phyloP scores from a whole-genome alignment of 1,140 invertebrate genomes.

The Hypsibius dujardini region DNA sequence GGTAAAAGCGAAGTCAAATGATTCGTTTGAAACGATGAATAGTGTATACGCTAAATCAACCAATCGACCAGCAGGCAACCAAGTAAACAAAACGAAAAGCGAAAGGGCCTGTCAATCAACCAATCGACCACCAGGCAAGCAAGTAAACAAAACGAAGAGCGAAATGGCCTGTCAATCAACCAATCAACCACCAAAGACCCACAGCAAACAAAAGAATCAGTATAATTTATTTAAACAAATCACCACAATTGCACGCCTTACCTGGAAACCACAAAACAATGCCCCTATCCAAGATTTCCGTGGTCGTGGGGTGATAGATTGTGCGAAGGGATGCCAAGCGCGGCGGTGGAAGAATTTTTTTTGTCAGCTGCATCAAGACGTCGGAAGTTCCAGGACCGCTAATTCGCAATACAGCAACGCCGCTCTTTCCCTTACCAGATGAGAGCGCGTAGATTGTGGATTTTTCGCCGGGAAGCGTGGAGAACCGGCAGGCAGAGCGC shows the following conservation, averaged over 20 bases:
- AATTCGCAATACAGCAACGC: constrained; percentile 60
- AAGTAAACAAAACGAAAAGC: too few relatives aligned
- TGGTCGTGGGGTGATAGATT: constrained; percentile 43
- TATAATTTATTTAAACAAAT: constrained; percentile 16
- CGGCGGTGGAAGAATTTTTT: constrained; percentile 39
- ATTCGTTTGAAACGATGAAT: too few relatives aligned
- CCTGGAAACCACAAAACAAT: constrained; percentile 70
- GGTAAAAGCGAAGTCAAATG: too few relatives aligned
- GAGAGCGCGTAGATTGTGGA: constrained; percentile 32
- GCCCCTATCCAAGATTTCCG: constrained; percentile 54
- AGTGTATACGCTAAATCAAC: too few relatives aligned
- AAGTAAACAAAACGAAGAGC: too few relatives aligned
- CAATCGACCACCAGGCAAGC: too few relatives aligned
- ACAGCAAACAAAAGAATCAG: constrained; percentile 16
- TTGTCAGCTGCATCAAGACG: constrained; percentile 42
- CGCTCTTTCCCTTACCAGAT: constrained; percentile 57
- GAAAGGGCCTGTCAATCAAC: too few relatives aligned
- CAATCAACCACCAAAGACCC: too few relatives aligned
- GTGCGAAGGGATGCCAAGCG: constrained; percentile 45
- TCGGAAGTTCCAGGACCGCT: constrained; percentile 45
- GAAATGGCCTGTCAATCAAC: too few relatives aligned
- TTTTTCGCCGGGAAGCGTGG: too few relatives aligned
- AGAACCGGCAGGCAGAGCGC: too few relatives aligned
- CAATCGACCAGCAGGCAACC: too few relatives aligned
- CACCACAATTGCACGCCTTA: constrained; percentile 26